A percentile compares a stretch with the other conserved stretches of the same genome.
Evolutionary conservation across 2,888 invertebrate species (phyloP).

Genomic region (Operophtera brumata): DNA sequence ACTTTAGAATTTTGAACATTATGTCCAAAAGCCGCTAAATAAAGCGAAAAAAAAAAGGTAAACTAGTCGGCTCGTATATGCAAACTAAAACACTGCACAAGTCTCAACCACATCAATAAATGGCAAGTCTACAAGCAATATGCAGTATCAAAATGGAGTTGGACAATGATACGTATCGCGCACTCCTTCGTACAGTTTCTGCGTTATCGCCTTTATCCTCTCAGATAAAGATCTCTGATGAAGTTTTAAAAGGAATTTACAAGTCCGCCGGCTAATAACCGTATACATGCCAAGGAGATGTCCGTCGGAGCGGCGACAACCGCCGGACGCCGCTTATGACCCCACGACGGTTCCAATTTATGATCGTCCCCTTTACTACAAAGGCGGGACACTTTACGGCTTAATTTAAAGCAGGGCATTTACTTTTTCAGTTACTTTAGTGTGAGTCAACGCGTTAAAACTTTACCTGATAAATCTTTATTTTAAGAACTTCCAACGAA

Average conservation of each 20-base stretch:
- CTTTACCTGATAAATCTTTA: background rate
- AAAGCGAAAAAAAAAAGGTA: too few species aligned
- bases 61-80: too few species aligned
- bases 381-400: conserved; percentile 69
- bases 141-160: conserved; percentile 55
- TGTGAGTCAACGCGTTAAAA: conserved; percentile 24
- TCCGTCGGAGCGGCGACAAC: conserved; percentile 53
- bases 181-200: conserved; percentile 31
- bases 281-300: conserved; percentile 66
- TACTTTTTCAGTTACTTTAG: conserved; percentile 36
- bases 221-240: conserved; percentile 67
- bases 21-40: too few species aligned
- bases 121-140: too few species aligned
- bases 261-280: conserved; percentile 66
- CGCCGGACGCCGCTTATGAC: conserved; percentile 62
- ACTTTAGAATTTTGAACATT: too few species aligned
- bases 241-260: conserved; percentile 68
- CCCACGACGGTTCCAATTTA: conserved; percentile 68
- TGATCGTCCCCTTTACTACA: conserved; percentile 61
- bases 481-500: conserved; percentile 6
- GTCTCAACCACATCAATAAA: too few species aligned
- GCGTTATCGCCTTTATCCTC: conserved; percentile 50
- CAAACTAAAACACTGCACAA: too few species aligned
- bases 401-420: conserved; percentile 66
- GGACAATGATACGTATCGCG: background rate